Evolutionary conservation across 2,797 vertebrate species (phyloP), one percentile per base, ranked within the genome.

Genomic region (Percopsis omiscomaycus): DNA sequence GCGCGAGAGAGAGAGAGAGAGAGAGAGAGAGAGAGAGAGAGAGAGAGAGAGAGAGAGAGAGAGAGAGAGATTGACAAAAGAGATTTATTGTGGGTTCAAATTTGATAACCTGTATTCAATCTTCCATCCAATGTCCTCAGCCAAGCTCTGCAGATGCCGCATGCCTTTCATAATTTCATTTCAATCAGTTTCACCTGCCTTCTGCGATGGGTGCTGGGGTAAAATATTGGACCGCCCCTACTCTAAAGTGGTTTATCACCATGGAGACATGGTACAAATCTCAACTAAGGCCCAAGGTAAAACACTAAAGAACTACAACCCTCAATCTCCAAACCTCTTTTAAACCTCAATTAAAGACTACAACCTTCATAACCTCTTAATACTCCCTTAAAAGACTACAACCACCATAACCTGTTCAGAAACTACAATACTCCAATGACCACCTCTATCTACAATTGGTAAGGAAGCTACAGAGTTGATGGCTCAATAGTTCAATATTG

Each of bases 71-170:
- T 83, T 89, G 87, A 89, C 89, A 84, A 90, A 88, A 87, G 79
- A 85, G 76, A 90, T 89, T 90, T 91, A 88, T 90, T 91, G 87
- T 75, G 74, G 78, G 80, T 83, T 83, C 72, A 78, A 77, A 86
- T 87, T 89, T 87, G 89, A 88, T 90, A 90, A 90, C 87, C 81
- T 86, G 78, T 82, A 83, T 88, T 87, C 86, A 84, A 63, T 84
- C 81, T 81, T 74, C 67, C 61, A 66, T 64, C 56, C 84, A 78
- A 71, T 81, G 83, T 85, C 74, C 70, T 82, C 75, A 37, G 75
- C 80, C 61, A 15, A 62, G 66, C 78, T 73, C 72, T 76, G 81
- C 86, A 84, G 80, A 86, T 84, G 87, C 82, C 62, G 55, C 57
- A 64, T 59, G 75, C 71, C 70, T 56, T 83, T 88, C 71, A 85